These are phyloP conservation scores for Torymus auratus DNA, from an alignment of 2,888 invertebrate genomes.

Conservation along the genomic window DNA sequence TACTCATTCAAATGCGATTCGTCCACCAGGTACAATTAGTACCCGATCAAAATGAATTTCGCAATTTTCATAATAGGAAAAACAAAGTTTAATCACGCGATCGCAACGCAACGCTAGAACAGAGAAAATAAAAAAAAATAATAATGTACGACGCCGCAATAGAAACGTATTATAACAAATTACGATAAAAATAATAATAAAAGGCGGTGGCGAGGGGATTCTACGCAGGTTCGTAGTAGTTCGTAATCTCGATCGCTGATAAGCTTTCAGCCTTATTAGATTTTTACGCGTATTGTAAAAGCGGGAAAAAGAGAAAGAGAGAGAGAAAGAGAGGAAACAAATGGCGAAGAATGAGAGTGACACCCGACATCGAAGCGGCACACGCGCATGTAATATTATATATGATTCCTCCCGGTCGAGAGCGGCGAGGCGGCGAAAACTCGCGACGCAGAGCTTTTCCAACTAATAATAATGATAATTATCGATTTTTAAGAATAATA, in stretches of 20 bases:
- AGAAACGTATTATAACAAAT: slow-evolving; percentile 25
- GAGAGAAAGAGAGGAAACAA: neutral
- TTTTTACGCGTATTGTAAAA: slow-evolving; percentile 57
- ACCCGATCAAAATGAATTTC: slow-evolving; percentile 28
- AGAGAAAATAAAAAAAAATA: neutral
- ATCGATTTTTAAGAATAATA: slow-evolving; percentile 1
- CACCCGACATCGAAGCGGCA: slow-evolving; percentile 38
- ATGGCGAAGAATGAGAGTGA: neutral
- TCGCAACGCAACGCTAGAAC: slow-evolving; percentile 10
- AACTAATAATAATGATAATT: slow-evolving; percentile 7
- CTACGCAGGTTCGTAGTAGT: slow-evolving; percentile 60
- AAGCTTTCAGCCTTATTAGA: slow-evolving; percentile 62
- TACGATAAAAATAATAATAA: slow-evolving; percentile 34
- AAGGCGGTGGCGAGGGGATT: slow-evolving; percentile 33
- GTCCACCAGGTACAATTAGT: slow-evolving; percentile 3
- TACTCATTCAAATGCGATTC: slow-evolving; percentile 12
- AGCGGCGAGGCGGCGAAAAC: slow-evolving; percentile 20
- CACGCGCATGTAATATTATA: neutral
- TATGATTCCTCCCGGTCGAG: slow-evolving; percentile 10
- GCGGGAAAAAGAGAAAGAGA: neutral
- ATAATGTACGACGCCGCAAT: too few relatives aligned
- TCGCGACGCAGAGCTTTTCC: neutral
- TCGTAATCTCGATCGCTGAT: slow-evolving; percentile 61
- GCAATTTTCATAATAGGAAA: slow-evolving; percentile 26
- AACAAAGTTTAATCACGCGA: slow-evolving; percentile 1